Base-by-base conservation (phyloP, 2,113 vertebrate genomes). In the Megalops atlanticus region DNA sequence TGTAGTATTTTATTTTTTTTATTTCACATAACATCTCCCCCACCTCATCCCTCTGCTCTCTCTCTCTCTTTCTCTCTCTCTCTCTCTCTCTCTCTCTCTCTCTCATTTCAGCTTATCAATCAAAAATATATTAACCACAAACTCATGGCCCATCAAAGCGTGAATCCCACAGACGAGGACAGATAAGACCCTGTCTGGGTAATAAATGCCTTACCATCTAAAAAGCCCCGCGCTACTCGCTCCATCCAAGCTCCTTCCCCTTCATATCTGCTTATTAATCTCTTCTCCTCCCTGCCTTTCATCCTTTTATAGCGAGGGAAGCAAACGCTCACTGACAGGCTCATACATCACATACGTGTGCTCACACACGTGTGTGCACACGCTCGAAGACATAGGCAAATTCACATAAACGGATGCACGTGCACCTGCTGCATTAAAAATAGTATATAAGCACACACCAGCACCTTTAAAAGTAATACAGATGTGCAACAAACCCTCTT, bases 101-200 rank as follows among this genome's bases (percentile, higher is more conserved):
- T 85, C 91, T 91, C 85, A 84, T 81, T 85, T 86, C 88, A 79
- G 85, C 86, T 93, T 93, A 95, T 95, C 93, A 94, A 90, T 92
- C 88, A 92, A 92, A 95, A 94, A 87, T 91, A 92, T 92, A 95
- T 94, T 93, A 95, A 94, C 92, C 90, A 89, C 84, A 93, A 90
- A 91, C 90, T 87, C 91, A 88, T 91, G 90, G 93, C 90, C 91
- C 89, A 94, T 93, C 92, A 92, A 92, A 93, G 93, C 93, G 91
- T 92, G 35, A 3, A 90, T 93, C 92, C 92, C 89, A 89, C 68
- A 88, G 93, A 93, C 94, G 88, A 90, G 94, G 90, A 84, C 87
- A 92, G 95, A 95, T 95, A 95, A 95, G 93, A 8, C 72, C 92
- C 94, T 95, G 93, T 95, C 93, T 93, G 88, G 86, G 89, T 86